These are phyloP conservation scores for Theocolax elegans DNA, from an alignment of 1,140 invertebrate genomes.

Conservation along the genomic window DNA sequence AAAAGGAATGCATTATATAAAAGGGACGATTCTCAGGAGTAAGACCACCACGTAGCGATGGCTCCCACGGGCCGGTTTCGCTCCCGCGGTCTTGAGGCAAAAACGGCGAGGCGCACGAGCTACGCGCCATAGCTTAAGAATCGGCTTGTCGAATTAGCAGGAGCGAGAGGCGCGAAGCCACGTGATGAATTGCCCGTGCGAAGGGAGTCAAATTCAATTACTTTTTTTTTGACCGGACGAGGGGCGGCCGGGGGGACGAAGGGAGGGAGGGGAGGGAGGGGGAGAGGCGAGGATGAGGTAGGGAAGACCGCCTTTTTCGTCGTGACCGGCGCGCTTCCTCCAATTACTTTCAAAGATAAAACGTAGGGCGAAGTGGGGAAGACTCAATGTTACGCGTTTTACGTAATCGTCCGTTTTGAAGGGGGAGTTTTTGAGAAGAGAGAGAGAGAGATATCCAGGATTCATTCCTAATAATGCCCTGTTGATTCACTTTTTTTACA, in stretches of 20 bases:
- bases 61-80: conserved; percentile 26
- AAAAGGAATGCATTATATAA: conserved; percentile 31
- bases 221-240: conserved; percentile 1
- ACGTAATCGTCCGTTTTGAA: too few species aligned
- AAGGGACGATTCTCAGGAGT: conserved; percentile 37
- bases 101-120: background rate
- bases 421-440: background rate
- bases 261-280: background rate
- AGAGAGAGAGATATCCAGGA: too few species aligned
- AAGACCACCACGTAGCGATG: conserved; percentile 32
- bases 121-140: too few species aligned
- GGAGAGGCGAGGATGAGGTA: too few species aligned
- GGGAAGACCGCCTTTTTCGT: background rate
- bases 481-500: too few species aligned
- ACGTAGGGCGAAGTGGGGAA: background rate
- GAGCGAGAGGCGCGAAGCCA: conserved; percentile 34
- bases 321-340: conserved; percentile 27
- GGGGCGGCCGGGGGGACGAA: background rate
- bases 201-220: conserved; percentile 38
- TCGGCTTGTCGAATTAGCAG: conserved; percentile 38
- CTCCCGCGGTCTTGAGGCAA: background rate
- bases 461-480: too few species aligned
- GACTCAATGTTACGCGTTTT: too few species aligned
- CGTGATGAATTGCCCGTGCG: conserved; percentile 37
- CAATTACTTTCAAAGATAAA: conserved; percentile 21